Conservation (phyloP, 2,113 vertebrate species). For the Hypanus sabinus region DNA sequence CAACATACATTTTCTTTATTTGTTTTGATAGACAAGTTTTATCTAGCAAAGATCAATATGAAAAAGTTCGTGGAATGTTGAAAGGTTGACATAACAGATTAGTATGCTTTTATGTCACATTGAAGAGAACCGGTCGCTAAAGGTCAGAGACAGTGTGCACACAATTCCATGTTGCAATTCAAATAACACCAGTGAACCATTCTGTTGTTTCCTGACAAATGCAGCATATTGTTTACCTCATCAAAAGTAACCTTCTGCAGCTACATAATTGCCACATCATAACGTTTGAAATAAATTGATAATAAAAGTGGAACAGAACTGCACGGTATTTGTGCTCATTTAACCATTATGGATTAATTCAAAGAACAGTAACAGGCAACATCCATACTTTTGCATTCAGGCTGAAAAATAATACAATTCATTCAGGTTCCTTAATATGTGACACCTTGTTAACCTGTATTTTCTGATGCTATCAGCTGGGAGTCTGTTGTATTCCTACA, state of each 20-base stretch:
- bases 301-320: not conserved
- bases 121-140: not conserved
- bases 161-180: not conserved
- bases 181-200: not conserved
- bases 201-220: conserved; percentile 13
- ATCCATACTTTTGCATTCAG: not conserved
- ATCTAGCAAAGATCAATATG: not conserved
- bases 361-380: not conserved
- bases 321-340: not conserved
- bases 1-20: not conserved
- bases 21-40: not conserved
- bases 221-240: conserved; percentile 9
- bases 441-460: not conserved
- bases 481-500: not conserved
- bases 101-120: not conserved
- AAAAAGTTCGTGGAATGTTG: not conserved
- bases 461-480: not conserved
- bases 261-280: conserved; percentile 1
- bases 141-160: conserved; percentile 11
- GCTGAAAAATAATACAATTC: not conserved
- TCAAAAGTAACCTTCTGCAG: not conserved
- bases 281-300: not conserved
- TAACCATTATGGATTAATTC: not conserved
- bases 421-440: not conserved
- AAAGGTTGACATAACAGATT: not conserved